A percentile compares a stretch with the other conserved stretches of the same genome.
These are phyloP conservation scores for Alectura lathami DNA, from an alignment of 2,113 vertebrate genomes.

Conservation along the genomic window DNA sequence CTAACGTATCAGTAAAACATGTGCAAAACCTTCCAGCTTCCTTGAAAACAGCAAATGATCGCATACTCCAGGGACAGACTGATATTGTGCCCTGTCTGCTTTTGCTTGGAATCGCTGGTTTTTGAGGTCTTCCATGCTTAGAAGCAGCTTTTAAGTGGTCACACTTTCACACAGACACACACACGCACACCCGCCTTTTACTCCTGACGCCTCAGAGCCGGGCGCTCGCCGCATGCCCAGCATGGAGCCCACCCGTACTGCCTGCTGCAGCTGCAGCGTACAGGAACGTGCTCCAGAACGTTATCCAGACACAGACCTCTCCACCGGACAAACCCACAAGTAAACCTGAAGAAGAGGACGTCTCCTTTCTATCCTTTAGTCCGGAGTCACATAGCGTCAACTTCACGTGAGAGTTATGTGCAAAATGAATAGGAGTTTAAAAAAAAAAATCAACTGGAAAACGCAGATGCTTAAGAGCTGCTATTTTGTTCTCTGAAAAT, in stretches of 20 bases:
- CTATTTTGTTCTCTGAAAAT: constrained; percentile 72
- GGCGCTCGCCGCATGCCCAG: not conserved
- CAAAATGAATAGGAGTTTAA: constrained; percentile 73
- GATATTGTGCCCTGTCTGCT: constrained; percentile 53
- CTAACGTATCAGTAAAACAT: constrained; percentile 25
- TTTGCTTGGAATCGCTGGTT: not conserved
- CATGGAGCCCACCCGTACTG: not conserved
- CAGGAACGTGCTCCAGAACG: constrained; percentile 40
- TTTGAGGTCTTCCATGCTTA: constrained; percentile 63
- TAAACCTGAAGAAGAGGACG: constrained; percentile 27
- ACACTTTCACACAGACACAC: not conserved
- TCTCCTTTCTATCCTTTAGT: constrained; percentile 30
- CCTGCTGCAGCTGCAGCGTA: constrained; percentile 23
- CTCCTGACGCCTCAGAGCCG: constrained; percentile 10
- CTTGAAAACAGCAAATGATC: constrained; percentile 22
- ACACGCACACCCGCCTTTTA: not conserved
- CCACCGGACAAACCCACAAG: not conserved
- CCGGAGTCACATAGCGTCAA: constrained; percentile 45
- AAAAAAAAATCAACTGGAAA: constrained; percentile 56
- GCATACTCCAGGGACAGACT: constrained; percentile 48
- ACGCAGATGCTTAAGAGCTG: constrained; percentile 70
- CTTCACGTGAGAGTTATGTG: constrained; percentile 74
- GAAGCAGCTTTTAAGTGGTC: constrained; percentile 69
- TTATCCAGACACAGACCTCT: constrained; percentile 44
- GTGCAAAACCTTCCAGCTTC: constrained; percentile 60